A percentile compares a stretch with the other conserved stretches of the same genome.
phyloP scores from a whole-genome alignment of 2,113 vertebrate genomes.

The Pluvianellus socialis region DNA sequence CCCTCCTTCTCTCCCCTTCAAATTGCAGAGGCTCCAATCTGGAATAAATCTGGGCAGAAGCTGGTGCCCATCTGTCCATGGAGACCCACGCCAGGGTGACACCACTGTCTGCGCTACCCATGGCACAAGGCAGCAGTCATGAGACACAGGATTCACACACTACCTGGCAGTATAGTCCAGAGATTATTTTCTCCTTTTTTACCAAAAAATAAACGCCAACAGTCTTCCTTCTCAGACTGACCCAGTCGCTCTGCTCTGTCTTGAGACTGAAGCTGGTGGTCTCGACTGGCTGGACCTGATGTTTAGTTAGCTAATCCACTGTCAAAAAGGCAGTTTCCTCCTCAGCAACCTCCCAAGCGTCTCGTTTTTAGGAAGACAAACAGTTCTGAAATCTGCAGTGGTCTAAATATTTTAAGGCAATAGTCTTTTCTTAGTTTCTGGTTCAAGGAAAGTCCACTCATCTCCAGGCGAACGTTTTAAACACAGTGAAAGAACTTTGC shows the following conservation, averaged over 20 bases:
- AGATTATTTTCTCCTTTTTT: not conserved
- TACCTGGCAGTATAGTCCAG: not conserved
- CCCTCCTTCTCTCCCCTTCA: not conserved
- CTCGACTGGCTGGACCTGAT: not conserved
- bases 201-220: not conserved
- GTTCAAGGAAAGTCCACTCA: conserved; percentile 37
- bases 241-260: not conserved
- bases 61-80: accelerated
- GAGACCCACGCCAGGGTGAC: not conserved
- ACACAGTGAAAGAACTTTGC: conserved; percentile 3
- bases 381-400: conserved; percentile 28
- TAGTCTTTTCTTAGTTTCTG: conserved; percentile 58
- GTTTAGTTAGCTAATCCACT: not conserved
- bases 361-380: not conserved
- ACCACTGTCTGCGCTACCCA: not conserved
- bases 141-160: not conserved
- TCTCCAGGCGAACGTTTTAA: conserved; percentile 19
- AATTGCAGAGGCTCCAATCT: not conserved
- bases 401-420: conserved; percentile 43
- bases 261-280: not conserved
- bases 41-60: not conserved
- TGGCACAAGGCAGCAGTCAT: not conserved
- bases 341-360: not conserved
- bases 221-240: not conserved
- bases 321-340: not conserved